These are phyloP conservation scores for Drosophila melanosoma DNA, from an alignment of 2,888 invertebrate species.

Conservation along the genomic window DNA sequence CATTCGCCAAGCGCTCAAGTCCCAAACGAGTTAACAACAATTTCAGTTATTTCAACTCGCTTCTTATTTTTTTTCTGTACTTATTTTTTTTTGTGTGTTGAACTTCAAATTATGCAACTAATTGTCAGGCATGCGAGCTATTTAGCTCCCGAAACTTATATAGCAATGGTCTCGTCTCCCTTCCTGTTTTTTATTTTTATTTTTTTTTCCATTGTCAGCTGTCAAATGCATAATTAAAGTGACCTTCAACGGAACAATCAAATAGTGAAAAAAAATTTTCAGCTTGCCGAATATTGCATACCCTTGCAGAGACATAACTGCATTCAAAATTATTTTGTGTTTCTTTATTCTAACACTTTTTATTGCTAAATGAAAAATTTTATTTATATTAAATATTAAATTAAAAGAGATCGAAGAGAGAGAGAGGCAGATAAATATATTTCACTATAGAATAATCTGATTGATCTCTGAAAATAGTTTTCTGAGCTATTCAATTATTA, in stretches of 20 bases:
- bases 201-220: conserved; percentile 53
- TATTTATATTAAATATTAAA: not conserved
- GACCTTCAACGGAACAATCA: conserved; percentile 60
- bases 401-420: not conserved
- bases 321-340: not conserved
- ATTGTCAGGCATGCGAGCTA: conserved; percentile 69
- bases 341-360: not conserved
- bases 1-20: conserved; percentile 2
- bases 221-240: conserved; percentile 76
- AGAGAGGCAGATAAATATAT: no score
- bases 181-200: not conserved
- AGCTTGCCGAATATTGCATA: not conserved
- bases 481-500: not conserved
- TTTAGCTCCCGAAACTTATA: conserved; percentile 56
- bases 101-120: conserved; percentile 73
- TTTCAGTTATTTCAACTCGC: conserved; percentile 62
- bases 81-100: conserved; percentile 3
- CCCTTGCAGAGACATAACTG: not conserved
- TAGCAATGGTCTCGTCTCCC: conserved; percentile 2
- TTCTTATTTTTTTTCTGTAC: conserved; percentile 18
- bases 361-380: not conserved
- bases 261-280: not conserved
- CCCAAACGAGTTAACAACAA: conserved; percentile 64
- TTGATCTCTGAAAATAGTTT: not conserved
- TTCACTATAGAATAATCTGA: not conserved